Conservation (phyloP, 2,797 vertebrate species). For the Thalassophryne amazonica region DNA sequence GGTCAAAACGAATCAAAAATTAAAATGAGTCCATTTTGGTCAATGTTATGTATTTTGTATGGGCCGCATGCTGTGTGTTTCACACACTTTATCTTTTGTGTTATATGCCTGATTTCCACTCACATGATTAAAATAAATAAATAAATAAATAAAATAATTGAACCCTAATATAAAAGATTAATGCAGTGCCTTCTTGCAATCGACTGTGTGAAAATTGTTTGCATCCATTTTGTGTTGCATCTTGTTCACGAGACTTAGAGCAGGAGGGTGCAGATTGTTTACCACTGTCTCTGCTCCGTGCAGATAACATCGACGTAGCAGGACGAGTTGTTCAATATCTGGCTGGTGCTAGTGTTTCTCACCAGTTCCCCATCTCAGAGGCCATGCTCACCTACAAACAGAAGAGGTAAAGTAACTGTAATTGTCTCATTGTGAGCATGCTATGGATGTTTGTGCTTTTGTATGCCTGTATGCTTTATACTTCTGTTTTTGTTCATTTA, state of each 20-base stretch:
- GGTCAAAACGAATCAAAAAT: too few relatives aligned
- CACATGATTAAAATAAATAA: too few relatives aligned
- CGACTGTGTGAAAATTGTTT: conserved; percentile 10
- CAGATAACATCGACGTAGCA: conserved; percentile 82
- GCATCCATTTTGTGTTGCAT: conserved; percentile 14
- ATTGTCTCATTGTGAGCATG: background rate
- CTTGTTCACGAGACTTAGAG: conserved; percentile 19
- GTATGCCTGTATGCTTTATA: conserved; percentile 20
- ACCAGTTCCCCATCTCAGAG: conserved; percentile 84
- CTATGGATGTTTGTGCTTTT: conserved; percentile 18
- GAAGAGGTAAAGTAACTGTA: conserved; percentile 74
- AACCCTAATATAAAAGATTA: conserved; percentile 40
- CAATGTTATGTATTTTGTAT: too few relatives aligned
- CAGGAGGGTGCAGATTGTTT: conserved; percentile 5
- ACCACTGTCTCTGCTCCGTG: conserved; percentile 12
- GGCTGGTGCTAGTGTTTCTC: conserved; percentile 78
- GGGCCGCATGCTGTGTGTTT: conserved; percentile 10
- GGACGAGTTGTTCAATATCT: conserved; percentile 81
- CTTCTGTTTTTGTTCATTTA: conserved; percentile 5
- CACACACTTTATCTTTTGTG: conserved; percentile 13
- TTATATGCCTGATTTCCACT: conserved; percentile 16
- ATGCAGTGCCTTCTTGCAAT: conserved; percentile 7
- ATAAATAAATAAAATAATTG: too few relatives aligned
- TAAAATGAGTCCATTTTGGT: too few relatives aligned
- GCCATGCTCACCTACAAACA: conserved; percentile 88